Percentiles rank a stretch among this genome's conserved stretches.
These are phyloP conservation scores for Campoplex nolae DNA, from an alignment of 2,888 invertebrate genomes.

Conservation along the genomic window DNA sequence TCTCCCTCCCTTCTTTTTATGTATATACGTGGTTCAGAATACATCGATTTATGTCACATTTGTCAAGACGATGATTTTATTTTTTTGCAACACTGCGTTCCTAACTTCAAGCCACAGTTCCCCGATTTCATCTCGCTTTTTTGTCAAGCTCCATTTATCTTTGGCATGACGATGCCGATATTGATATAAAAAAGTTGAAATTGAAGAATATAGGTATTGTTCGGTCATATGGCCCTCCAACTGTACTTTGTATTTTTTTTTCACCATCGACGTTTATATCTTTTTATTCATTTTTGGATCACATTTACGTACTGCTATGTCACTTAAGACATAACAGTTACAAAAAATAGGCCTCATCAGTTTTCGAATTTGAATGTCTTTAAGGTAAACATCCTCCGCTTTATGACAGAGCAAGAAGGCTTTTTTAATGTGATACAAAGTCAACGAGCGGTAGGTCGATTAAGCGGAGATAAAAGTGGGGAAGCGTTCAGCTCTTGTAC, in stretches of 20 bases:
- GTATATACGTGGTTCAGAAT: neutral
- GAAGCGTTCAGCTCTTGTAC: neutral
- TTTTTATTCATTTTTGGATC: slow-evolving; percentile 7
- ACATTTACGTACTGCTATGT: neutral
- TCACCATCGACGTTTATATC: neutral
- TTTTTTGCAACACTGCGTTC: neutral
- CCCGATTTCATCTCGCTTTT: neutral
- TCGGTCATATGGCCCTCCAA: neutral
- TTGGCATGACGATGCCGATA: neutral
- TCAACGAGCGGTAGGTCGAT: neutral
- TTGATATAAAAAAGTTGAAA: slow-evolving; percentile 6
- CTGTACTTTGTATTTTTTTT: neutral
- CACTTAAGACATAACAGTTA: slow-evolving; percentile 7
- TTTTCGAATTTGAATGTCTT: slow-evolving; percentile 65
- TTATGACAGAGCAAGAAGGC: slow-evolving; percentile 3
- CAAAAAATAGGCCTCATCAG: slow-evolving; percentile 31
- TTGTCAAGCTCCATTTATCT: neutral
- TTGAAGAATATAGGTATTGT: neutral
- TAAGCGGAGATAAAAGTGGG: neutral
- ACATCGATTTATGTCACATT: neutral
- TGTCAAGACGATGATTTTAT: neutral
- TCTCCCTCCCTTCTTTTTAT: neutral
- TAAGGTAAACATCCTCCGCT: slow-evolving; percentile 66
- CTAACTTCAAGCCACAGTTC: neutral
- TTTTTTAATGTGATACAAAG: neutral